phyloP scores from a whole-genome alignment of 2,797 vertebrate genomes.

The Novumbra hubbsi region DNA sequence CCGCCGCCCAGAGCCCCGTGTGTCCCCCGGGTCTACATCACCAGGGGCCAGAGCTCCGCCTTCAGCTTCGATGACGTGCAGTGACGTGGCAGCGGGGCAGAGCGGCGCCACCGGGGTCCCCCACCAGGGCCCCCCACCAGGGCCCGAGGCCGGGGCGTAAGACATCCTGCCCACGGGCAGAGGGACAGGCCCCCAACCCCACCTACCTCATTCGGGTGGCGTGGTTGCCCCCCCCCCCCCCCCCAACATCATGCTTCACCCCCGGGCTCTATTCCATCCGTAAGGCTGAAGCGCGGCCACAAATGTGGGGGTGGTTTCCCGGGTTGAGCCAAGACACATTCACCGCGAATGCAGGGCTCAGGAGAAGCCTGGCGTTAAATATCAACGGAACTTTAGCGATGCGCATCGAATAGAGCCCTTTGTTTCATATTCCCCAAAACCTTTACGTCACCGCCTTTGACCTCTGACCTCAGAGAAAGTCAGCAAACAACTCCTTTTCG shows the following conservation, averaged over 20 bases:
- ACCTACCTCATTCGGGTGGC: constrained; percentile 20
- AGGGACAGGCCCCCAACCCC: constrained; percentile 4
- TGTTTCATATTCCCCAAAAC: constrained; percentile 13
- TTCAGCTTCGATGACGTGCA: constrained; percentile 68
- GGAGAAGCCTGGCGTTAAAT: no score
- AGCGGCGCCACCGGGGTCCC: constrained; percentile 2
- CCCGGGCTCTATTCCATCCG: no score
- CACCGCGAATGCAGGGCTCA: no score
- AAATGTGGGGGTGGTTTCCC: no score
- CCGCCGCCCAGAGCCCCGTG: constrained; percentile 32
- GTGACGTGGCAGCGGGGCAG: constrained; percentile 42
- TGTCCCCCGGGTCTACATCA: constrained; percentile 66
- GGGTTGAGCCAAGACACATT: no score
- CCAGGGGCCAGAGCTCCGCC: constrained; percentile 58
- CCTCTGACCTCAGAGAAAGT: constrained; percentile 41
- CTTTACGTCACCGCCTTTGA: constrained; percentile 22
- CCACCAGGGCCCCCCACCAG: constrained; percentile 30
- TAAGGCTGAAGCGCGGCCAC: no score
- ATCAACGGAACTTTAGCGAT: no score
- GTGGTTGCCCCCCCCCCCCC: neutral
- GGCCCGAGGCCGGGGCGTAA: constrained; percentile 12
- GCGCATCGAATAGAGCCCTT: constrained; percentile 15
- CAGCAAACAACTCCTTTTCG: constrained; percentile 37
- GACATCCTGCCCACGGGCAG: constrained; percentile 16
- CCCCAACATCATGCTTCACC: neutral